Conservation (phyloP, 1,140 invertebrate genomes). For the Macrocentrus cingulum region DNA sequence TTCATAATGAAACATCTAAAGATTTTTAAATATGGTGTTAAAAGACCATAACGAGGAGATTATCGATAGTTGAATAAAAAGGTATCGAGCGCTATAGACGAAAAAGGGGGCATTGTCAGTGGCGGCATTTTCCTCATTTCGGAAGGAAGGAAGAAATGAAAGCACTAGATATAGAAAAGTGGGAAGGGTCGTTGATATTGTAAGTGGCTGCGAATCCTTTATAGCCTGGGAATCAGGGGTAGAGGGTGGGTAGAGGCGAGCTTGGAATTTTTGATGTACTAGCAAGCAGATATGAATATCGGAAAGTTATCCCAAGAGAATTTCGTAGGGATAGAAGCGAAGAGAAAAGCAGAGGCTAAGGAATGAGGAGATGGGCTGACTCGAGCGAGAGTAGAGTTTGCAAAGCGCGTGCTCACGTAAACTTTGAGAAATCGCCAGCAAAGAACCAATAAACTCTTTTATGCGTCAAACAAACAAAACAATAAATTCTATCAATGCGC, state of each 20-base stretch:
- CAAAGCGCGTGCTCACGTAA: conserved; percentile 20
- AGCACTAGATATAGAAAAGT: neutral
- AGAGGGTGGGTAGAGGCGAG: conserved; percentile 37
- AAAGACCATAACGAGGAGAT: too few species aligned
- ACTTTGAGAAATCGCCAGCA: conserved; percentile 49
- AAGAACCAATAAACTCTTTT: conserved; percentile 47
- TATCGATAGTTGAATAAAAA: too few species aligned
- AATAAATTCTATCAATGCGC: conserved; percentile 25
- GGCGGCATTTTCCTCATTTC: neutral
- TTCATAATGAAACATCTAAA: too few species aligned
- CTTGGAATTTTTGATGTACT: conserved; percentile 56
- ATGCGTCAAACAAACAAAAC: conserved; percentile 42
- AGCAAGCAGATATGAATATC: conserved; percentile 55
- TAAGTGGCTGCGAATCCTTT: conserved; percentile 56
- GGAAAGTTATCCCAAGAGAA: conserved; percentile 55
- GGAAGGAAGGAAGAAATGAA: neutral
- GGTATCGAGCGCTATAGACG: neutral
- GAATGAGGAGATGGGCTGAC: neutral
- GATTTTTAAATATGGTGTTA: too few species aligned
- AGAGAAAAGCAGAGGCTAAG: conserved; percentile 4
- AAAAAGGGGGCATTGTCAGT: neutral
- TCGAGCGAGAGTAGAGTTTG: conserved; percentile 12
- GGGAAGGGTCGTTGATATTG: conserved; percentile 44
- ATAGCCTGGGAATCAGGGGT: conserved; percentile 34
- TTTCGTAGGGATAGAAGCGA: conserved; percentile 36